phyloP scores from a whole-genome alignment of 23 tunicate genomes.

The Ciona savignyi region DNA sequence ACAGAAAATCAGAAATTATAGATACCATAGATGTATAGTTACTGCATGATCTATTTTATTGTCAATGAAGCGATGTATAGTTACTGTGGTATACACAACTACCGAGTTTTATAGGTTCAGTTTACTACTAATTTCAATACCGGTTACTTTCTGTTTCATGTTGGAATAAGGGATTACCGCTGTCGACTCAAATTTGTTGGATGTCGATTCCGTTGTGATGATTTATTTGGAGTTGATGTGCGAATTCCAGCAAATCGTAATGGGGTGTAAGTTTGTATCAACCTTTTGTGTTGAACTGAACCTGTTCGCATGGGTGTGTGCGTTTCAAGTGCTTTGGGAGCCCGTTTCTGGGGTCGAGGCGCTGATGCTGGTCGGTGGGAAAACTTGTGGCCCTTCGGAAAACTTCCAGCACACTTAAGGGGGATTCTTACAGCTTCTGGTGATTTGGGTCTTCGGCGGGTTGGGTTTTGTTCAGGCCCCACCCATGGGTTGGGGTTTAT shows the following conservation, averaged over 20 bases:
- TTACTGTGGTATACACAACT: no score
- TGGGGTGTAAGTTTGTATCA: neutral
- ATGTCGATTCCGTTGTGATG: neutral
- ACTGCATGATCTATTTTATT: no score
- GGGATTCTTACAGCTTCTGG: neutral
- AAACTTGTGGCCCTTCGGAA: no score
- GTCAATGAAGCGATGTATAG: no score
- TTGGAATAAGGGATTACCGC: no score
- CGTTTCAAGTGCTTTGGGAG: constrained; percentile 16
- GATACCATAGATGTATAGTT: no score
- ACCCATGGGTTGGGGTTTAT: constrained; percentile 37
- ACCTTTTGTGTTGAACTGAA: neutral
- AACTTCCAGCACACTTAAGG: no score
- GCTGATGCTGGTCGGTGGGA: neutral
- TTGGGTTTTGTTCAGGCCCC: constrained; percentile 27
- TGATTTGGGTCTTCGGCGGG: constrained; percentile 11
- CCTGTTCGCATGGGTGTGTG: constrained; percentile 33
- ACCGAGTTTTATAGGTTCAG: no score
- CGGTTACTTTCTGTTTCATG: no score
- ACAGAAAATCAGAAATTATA: no score
- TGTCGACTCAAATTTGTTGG: no score
- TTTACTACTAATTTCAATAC: no score
- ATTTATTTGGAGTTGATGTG: neutral
- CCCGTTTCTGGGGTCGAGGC: neutral
- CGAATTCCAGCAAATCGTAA: neutral